Evolutionary conservation across 1,140 invertebrate species (phyloP).

Genomic region (Oncopeltus fasciatus): DNA sequence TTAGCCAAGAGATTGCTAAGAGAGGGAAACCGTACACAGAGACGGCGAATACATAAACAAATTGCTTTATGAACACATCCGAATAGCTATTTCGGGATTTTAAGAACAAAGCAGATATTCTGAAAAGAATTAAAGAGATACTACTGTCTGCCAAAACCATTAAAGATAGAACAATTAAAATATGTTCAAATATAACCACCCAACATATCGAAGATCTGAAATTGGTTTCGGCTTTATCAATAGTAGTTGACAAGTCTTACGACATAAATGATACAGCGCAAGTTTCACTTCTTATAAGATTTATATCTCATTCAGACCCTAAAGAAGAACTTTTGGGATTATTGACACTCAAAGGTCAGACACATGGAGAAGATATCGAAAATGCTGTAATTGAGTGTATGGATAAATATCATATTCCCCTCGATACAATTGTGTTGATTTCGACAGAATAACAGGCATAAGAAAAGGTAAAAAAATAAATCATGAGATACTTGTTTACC

Average conservation of each 20-base stretch:
- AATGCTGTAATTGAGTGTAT: slow-evolving; percentile 25
- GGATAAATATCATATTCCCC: slow-evolving; percentile 24
- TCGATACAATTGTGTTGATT: slow-evolving; percentile 27
- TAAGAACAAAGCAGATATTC: slow-evolving; percentile 27
- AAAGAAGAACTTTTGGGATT: slow-evolving; percentile 22
- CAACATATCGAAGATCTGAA: slow-evolving; percentile 25
- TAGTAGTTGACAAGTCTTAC: slow-evolving; percentile 26
- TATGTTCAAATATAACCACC: slow-evolving; percentile 27
- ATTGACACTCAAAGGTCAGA: slow-evolving; percentile 24
- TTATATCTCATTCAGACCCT: slow-evolving; percentile 22
- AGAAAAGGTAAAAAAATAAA: slow-evolving; percentile 24
- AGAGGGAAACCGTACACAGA: slow-evolving; percentile 28
- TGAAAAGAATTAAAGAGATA: slow-evolving; percentile 27
- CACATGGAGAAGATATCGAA: slow-evolving; percentile 26
- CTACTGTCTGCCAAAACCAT: slow-evolving; percentile 26
- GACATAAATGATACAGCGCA: slow-evolving; percentile 27
- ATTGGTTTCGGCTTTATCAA: slow-evolving; percentile 24
- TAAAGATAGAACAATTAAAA: slow-evolving; percentile 26
- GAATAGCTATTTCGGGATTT: slow-evolving; percentile 28
- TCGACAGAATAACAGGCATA: slow-evolving; percentile 25
- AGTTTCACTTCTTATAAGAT: slow-evolving; percentile 26
- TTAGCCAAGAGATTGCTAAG: slow-evolving; percentile 25
- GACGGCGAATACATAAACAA: slow-evolving; percentile 28
- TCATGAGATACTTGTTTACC: slow-evolving; percentile 26
- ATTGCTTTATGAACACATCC: slow-evolving; percentile 25